Base-by-base conservation (phyloP, 2,888 invertebrate species). In the Isotomurus palustris region DNA sequence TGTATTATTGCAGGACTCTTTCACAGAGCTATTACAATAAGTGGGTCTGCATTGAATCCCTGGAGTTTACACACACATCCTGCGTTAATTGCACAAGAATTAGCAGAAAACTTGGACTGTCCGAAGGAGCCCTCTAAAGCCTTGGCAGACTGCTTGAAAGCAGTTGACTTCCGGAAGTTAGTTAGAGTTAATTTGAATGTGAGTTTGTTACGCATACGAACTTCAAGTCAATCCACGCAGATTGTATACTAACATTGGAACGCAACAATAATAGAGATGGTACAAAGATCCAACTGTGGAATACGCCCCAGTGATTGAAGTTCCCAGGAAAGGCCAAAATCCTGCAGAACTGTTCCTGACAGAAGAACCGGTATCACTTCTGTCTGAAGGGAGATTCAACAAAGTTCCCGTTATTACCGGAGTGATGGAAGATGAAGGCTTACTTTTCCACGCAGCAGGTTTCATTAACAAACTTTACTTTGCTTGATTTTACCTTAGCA, bases 321-420 rank as follows among this genome's bases (percentile, higher is more conserved):
- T 45, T 19, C 49, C 59, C 6, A 58, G 59, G 8, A 56, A 57
- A n/a, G 76, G 75, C 1, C 58, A 62, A 24, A 66, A 73, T 0
- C 74, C 76, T 27, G 76, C 80, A 1, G 58, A 62, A 8, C 48
- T 56, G 2, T 81, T 80, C 66, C 62, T 81, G 1, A 75, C 75
- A 0, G 73, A 73, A 53, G 72, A 76, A 53, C 81, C 81, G 0
- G 50, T 72, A 12, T 68, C 75, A 14, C 69, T 78, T 29, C 68
- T 81, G 22, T 66, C 71, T 45, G 64, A 68, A 38, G 78, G 78
- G 12, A 72, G 73, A 32, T 78, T 79, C 50, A 70, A 71, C 12
- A 73, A 75, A 19, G 74, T 81, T 2, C 80, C 81, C 1, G 78
- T 77, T 75, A 75, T 82, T 64, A 71, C 76, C 10, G 80, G 81